phyloP scores from a whole-genome alignment of 2,888 invertebrate species.

The Eristalis tenax region DNA sequence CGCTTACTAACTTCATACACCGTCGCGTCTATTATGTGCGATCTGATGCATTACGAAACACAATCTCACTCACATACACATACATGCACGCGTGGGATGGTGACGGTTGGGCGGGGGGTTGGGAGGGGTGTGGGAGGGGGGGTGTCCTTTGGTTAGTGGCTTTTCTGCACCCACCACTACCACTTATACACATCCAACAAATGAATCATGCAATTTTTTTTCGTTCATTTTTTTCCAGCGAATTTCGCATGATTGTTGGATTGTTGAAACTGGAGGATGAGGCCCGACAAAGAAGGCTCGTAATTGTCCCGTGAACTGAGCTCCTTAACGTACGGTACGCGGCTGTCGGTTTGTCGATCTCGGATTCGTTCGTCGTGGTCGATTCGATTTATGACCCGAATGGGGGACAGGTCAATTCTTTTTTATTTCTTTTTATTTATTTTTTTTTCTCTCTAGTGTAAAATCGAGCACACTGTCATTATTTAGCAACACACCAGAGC shows the following conservation, averaged over 20 bases:
- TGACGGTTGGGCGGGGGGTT: neutral
- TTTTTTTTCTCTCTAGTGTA: slow-evolving; percentile 72
- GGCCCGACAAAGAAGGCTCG: neutral
- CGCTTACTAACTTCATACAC: slow-evolving; percentile 22
- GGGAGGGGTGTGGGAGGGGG: neutral
- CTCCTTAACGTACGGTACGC: neutral
- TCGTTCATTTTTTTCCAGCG: neutral
- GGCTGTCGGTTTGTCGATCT: too few species aligned
- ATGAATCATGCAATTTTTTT: slow-evolving; percentile 53
- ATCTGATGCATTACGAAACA: slow-evolving; percentile 62
- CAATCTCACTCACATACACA: slow-evolving; percentile 18
- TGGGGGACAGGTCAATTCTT: slow-evolving; percentile 77
- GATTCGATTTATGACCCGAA: slow-evolving; percentile 77
- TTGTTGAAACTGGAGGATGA: neutral
- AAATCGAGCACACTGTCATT: slow-evolving; percentile 73
- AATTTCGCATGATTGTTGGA: slow-evolving; percentile 32
- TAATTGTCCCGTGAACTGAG: neutral
- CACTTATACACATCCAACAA: slow-evolving; percentile 59
- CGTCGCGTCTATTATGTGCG: slow-evolving; percentile 6
- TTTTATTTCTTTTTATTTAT: slow-evolving; percentile 10
- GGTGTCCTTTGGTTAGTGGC: slow-evolving; percentile 44
- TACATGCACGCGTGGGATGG: neutral
- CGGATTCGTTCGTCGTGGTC: slow-evolving; percentile 9
- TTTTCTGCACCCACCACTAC: slow-evolving; percentile 64
- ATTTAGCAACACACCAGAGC: slow-evolving; percentile 50